Base-by-base conservation (phyloP, 2,888 invertebrate species). In the Salpingus planirostris region DNA sequence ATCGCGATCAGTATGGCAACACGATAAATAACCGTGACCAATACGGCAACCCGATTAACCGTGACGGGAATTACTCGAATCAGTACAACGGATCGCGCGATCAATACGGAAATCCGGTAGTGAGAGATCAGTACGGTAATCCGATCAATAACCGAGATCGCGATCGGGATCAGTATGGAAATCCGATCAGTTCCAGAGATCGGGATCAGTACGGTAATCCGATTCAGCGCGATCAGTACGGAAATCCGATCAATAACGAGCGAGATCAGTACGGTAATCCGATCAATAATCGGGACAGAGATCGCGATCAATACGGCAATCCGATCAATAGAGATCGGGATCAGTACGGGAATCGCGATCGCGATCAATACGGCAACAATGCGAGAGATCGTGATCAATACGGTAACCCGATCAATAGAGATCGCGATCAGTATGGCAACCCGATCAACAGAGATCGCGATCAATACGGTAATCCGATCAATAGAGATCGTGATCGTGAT, bases 321-420 rank as follows among this genome's bases (percentile, higher is more conserved):
- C 33, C 38, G n/a, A 31, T 36, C 31, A 38, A 32, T 8, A 21
- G 23, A 2, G 22, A 33, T 21, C 22, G 28, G 4, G 27, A 27
- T 8, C 25, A 26, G 10, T 33, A 41, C 24, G 38, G 40, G 8
- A 44, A 41, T 25, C 36, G 41, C 6, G 42, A 42, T 34, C 40
- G 40, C 4, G 31, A 46, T 29, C 42, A 45, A 24, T 31, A 42
- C 13, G 45, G 49, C 25, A 38, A 32, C 12, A 30, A 40, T 15
- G 33, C 43, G 22, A 26, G 36, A 21, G 31, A 45, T 26, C 26
- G 28, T 11, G 21, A 38, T 15, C 29, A 24, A 18, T 24, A 29
- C 15, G 18, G 18, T 6, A 18, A 18, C 18, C 6, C 18, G 6
- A 18, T 7, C 18, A 23, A 23, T 10, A 11, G 21, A 12, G 24